Base-by-base conservation (phyloP, 2,797 vertebrate species). In the Kryptolebias ocellatus region DNA sequence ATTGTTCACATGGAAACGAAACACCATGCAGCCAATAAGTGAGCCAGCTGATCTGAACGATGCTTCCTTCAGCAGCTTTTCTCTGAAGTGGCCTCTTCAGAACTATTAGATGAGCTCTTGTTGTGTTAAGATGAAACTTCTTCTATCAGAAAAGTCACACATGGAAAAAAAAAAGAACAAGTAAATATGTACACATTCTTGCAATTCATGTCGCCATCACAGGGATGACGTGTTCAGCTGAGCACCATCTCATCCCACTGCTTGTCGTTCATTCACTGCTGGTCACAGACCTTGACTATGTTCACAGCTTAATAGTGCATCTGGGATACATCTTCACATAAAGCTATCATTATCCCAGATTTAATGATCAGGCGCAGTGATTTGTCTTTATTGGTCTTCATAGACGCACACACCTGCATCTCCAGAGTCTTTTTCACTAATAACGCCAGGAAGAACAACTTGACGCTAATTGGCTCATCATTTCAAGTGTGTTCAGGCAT, bases 1-100 rank as follows among this genome's bases (percentile, higher is more conserved):
- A 90, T 89, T 87, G 90, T 91, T 92, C 85, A 79, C 88, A 91
- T 90, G 87, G 89, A 91, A 91, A 92, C 85, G 60, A 69, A 87
- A 88, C 79, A 72, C 72, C 81, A 64, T 54, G 60, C 74, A 81
- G 67, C 77, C 82, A 81, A 74, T 79, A 72, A 82, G 69, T 70
- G 60, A 77, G 72, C 60, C 58, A 61, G 68, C 74, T 71, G 83
- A 86, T 79, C 77, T 55, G 60, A 84, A 79, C 24, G 72, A 84
- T 67, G 83, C 64, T 39, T 51, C 31, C 61, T 83, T 87, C 72
- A 72, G 60, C 79, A 74, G 75, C 55, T 55, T 80, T 74, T 77
- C 50, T 73, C 69, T 81, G 8, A 83, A 85, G 86, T 81, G 80
- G 78, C 70, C 75, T 87, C 76, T 83, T 82, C 69, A 74, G 34